Base-by-base conservation (phyloP, 1,140 invertebrate genomes). In the Acromyrmex echinatior region DNA sequence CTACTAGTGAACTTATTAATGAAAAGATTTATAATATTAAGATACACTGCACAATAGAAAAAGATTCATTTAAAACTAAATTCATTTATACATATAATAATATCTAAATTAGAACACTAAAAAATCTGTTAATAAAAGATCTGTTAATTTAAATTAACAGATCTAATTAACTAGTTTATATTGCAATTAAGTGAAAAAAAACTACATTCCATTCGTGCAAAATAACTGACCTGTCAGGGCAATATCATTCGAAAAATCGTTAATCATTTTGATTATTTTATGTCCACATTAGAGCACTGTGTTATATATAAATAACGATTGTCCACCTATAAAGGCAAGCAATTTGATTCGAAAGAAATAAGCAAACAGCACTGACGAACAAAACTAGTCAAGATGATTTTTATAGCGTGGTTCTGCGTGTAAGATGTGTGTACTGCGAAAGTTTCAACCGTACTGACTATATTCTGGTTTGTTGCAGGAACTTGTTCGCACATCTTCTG, bases 141-240 rank as follows among this genome's bases (percentile, higher is more conserved):
- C 21, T 21, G 1, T 53, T 18, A 53, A 53, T 53, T 53, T 53
- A 53, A 39, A 39, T 39, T 39, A 53, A 53, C 16, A 53, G 16
- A 16, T 5, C 51, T 53, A 0, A 53, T 53, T 18, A 53, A 18
- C 35, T 39, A 39, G 7, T 53, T 53, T 53, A 18, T 53, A 53
- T 18, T 53, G 3, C 4, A 53, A 53, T 53, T n/a, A 0, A 58
- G 10, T 25, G 1, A 51, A 66, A 79, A 2, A 66, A 21, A 66
- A n/a, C 1, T 3, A 35, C 0, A 21, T 25, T 2, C 3, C 14
- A 21, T 53, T 18, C 7, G 3, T 35, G 6, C 12, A 66, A 51
- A 66, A 66, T 56, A 81, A 81, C 78, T 71, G 21, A 81, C 78
- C 78, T 81, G 66, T 18, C 2, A 71, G 1, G 2, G 14, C 28